These are phyloP conservation scores for Rousettus madagascariensis DNA, from an alignment of 2,797 vertebrate species.

Conservation along the genomic window DNA sequence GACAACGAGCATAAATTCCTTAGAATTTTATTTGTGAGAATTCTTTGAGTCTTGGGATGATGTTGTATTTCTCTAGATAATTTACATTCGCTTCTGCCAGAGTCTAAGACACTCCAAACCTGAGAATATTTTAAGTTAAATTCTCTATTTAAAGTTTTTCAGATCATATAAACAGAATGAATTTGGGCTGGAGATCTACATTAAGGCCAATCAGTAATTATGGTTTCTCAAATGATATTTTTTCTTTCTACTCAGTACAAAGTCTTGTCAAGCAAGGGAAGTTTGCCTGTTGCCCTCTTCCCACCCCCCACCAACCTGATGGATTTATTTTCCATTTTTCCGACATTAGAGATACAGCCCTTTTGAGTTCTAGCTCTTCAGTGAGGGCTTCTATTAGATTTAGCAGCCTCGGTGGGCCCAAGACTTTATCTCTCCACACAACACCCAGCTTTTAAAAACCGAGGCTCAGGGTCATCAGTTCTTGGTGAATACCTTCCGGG, in stretches of 20 bases:
- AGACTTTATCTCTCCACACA: not conserved
- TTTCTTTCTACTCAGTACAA: not conserved
- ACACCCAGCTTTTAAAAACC: not conserved
- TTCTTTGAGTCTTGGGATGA: not conserved
- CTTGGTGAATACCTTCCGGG: not conserved
- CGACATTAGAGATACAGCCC: not conserved
- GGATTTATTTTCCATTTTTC: not conserved
- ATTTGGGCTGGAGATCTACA: not conserved
- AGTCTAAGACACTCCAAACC: not conserved
- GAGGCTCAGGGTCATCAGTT: not conserved
- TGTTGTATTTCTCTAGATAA: not conserved
- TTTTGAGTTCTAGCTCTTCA: not conserved
- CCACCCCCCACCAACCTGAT: not conserved
- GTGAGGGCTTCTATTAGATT: not conserved
- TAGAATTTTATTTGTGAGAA: not conserved
- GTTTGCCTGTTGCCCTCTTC: not conserved
- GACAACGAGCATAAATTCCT: not conserved
- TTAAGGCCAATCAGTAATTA: not conserved
- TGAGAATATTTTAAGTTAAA: slow-evolving; percentile 5
- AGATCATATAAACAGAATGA: not conserved
- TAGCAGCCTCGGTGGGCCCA: not conserved
- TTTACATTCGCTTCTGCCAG: not conserved
- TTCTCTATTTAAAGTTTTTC: not conserved
- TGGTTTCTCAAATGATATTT: not conserved
- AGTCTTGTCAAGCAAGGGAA: not conserved